Base-by-base conservation (phyloP, 2,113 vertebrate species). In the Formicarius rufipectus region DNA sequence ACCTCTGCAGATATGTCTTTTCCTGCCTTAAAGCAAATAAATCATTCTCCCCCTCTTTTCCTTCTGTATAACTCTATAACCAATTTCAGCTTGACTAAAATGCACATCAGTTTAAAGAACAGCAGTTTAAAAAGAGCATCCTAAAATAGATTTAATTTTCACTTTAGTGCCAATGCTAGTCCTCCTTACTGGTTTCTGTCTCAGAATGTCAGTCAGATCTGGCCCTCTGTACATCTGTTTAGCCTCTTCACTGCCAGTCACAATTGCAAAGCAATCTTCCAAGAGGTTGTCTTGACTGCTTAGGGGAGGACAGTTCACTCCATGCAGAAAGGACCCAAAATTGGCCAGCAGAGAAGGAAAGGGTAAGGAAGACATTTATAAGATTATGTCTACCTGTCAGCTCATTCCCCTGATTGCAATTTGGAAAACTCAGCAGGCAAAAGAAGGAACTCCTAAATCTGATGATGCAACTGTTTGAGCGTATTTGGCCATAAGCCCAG, bases 91-190 rank as follows among this genome's bases (percentile, higher is more conserved):
- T 87, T 87, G 45, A 58, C 78, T 87, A 85, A 83, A 87, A 89
- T 63, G 82, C 31, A 66, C 33, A 77, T 71, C 45, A 60, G 15
- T 91, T 94, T 80, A 80, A 96, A 94, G 88, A 78, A 63, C 2
- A 93, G 66, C 17, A 93, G 40, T 92, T 96, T 87, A 5, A 84
- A 97, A 93, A 8, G 23, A 63, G n/a, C 68, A 93, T 52, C 94
- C 96, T 77, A 62, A 93, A 95, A 90, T n/a, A 93, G 75, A 95
- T 68, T 95, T 96, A 28, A 75, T 95, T 97, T 89, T 94, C 87
- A 63, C 78, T 96, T 90, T 58, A 17, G 4, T 69, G 44, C 23
- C 82, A 53, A 50, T 89, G 68, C 45, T 73, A 89, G 27, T 77
- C 33, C 58, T 67, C 55, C 73, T 89, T 84, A 80, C 67, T 69